Base-by-base conservation (phyloP, 2,797 vertebrate genomes). In the Danio kyathit region DNA sequence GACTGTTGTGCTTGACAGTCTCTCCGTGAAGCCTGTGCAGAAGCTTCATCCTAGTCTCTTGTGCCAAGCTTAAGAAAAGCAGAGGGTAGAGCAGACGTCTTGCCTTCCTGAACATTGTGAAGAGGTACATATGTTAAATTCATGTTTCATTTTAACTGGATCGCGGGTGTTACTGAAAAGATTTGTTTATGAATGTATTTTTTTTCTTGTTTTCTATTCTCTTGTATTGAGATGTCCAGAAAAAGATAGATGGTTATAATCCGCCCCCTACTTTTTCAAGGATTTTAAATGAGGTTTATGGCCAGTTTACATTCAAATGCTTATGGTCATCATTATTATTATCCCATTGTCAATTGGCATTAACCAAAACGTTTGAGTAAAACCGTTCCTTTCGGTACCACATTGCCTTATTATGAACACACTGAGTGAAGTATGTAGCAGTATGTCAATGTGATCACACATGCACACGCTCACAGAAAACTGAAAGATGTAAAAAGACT, bases 151-250 rank as follows among this genome's bases (percentile, higher is more conserved):
- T 82, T 87, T 86, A 70, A 84, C 85, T 76, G 79, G 52, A 59
- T 72, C 46, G 56, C 19, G 54, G 48, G 54, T 82, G 65, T 88
- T 86, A 81, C 87, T 71, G 74, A 73, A 64, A 87, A 75, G 81
- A 74, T 60, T 81, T 90, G 84, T 87, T 88, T 86, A 92, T 94
- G 92, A 94, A 94, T 94, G 93, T 94, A 94, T 93, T 93, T 92
- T 82, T 43, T 46, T 73, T 29, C 5, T 17, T 52, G 0, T 49
- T 7, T 7, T 51, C 60, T 51, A 49, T 61, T 82, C 38, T 70
- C 54, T 41, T 80, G 38, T 63, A 60, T 76, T 74, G 19, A 84
- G 41, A 56, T 54, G 63, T 80, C 71, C 75, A 74, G 70, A 51
- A 69, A 81, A 70, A 48, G 64, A 80, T 83, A 67, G 80, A 60